phyloP scores from a whole-genome alignment of 1,140 invertebrate species.

The Physella acuta region DNA sequence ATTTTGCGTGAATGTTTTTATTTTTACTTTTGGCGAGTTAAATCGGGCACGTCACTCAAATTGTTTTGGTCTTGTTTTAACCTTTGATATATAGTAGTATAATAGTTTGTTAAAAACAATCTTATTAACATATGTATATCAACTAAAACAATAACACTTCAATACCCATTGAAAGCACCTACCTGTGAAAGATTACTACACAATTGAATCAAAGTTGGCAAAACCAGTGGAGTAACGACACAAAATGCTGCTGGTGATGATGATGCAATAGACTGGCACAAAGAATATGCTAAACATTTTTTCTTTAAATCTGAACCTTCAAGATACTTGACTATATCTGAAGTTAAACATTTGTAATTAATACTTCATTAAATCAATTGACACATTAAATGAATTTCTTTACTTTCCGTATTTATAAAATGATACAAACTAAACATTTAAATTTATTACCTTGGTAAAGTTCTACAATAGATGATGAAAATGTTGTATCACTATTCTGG shows the following conservation, averaged over 20 bases:
- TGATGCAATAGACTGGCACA: conserved; percentile 6
- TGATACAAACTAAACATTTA: neutral
- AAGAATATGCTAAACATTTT: conserved; percentile 12
- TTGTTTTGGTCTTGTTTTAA: no score
- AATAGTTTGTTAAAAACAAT: no score
- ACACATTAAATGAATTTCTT: no score
- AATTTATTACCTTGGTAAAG: conserved; percentile 23
- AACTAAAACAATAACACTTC: no score
- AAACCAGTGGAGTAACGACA: conserved; percentile 4
- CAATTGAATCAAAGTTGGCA: conserved; percentile 6
- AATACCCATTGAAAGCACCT: neutral
- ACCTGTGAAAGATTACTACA: conserved; percentile 14
- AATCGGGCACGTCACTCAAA: no score
- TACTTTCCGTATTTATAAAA: no score
- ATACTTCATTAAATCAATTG: conserved; percentile 25
- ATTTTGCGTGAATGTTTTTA: no score
- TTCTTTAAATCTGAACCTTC: conserved; percentile 15
- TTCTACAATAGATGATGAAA: conserved; percentile 15
- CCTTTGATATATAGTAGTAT: no score
- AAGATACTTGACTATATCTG: conserved; percentile 15
- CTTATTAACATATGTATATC: no score
- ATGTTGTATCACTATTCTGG: conserved; percentile 6
- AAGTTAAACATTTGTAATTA: neutral
- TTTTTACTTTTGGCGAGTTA: no score
- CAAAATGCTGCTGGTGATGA: neutral